These are phyloP conservation scores for Odocoileus hemionus DNA, from an alignment of 2,113 vertebrate species.

Conservation along the genomic window DNA sequence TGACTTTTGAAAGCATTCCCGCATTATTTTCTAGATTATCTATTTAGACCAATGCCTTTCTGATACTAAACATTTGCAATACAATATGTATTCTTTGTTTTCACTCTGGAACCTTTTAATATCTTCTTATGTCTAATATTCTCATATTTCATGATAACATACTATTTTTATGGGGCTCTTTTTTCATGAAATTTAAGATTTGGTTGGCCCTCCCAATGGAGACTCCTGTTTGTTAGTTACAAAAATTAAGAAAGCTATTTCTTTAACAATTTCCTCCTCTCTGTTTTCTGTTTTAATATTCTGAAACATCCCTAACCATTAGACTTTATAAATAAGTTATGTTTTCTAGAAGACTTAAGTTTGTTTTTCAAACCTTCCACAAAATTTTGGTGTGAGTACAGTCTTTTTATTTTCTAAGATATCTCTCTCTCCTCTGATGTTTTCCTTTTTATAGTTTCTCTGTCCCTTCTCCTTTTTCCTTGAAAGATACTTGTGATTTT, in stretches of 20 bases:
- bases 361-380: neutral
- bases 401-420: neutral
- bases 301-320: neutral
- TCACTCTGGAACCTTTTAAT: neutral
- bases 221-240: neutral
- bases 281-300: neutral
- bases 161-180: neutral
- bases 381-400: neutral
- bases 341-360: neutral
- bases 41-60: neutral
- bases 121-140: neutral
- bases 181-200: neutral
- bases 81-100: neutral
- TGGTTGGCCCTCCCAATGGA: neutral
- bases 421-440: neutral
- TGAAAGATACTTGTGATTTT: neutral
- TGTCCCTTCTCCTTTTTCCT: neutral
- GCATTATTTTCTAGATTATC: neutral
- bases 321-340: neutral
- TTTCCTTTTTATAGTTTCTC: neutral
- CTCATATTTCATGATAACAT: neutral
- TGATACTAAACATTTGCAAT: neutral
- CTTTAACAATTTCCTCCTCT: neutral
- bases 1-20: neutral
- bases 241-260: neutral